These are phyloP conservation scores for Drosophila mayri DNA, from an alignment of 1,140 invertebrate genomes.

Conservation along the genomic window DNA sequence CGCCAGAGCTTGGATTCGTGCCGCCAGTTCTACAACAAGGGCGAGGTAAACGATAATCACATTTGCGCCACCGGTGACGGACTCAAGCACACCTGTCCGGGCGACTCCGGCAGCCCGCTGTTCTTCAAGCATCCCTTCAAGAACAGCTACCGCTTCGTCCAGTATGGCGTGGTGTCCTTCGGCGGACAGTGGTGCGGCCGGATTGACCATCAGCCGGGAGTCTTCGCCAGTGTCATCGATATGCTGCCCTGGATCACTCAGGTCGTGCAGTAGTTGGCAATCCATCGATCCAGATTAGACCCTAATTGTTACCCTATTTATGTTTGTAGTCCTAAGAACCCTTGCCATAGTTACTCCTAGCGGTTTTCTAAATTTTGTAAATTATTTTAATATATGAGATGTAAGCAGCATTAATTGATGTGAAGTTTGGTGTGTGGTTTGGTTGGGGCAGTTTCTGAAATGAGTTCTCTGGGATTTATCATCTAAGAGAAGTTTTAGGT, in stretches of 20 bases:
- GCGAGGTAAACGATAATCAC: conserved; percentile 85
- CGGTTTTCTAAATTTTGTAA: conserved; percentile 36
- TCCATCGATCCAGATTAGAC: conserved; percentile 11
- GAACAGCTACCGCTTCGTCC: conserved; percentile 49
- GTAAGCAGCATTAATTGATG: conserved; percentile 31
- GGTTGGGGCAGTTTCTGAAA: not conserved
- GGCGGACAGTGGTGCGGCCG: conserved; percentile 61
- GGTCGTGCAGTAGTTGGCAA: conserved; percentile 53
- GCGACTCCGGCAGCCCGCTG: conserved; percentile 92
- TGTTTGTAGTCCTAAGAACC: conserved; percentile 28
- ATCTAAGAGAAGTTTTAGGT: too few species aligned
- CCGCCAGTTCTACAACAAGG: conserved; percentile 48
- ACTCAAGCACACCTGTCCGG: conserved; percentile 89
- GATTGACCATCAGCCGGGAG: conserved; percentile 56
- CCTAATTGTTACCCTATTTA: conserved; percentile 18
- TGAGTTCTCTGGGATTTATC: not conserved
- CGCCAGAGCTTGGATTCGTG: conserved; percentile 49
- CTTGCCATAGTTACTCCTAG: conserved; percentile 54
- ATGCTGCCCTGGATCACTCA: conserved; percentile 83
- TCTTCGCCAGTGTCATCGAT: conserved; percentile 75
- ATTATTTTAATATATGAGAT: conserved; percentile 37
- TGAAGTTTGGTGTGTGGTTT: not conserved
- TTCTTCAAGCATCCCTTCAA: conserved; percentile 59
- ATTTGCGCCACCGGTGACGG: conserved; percentile 88
- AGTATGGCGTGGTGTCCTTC: conserved; percentile 73